phyloP scores from a whole-genome alignment of 2,797 vertebrate genomes.

The Characodon lateralis region DNA sequence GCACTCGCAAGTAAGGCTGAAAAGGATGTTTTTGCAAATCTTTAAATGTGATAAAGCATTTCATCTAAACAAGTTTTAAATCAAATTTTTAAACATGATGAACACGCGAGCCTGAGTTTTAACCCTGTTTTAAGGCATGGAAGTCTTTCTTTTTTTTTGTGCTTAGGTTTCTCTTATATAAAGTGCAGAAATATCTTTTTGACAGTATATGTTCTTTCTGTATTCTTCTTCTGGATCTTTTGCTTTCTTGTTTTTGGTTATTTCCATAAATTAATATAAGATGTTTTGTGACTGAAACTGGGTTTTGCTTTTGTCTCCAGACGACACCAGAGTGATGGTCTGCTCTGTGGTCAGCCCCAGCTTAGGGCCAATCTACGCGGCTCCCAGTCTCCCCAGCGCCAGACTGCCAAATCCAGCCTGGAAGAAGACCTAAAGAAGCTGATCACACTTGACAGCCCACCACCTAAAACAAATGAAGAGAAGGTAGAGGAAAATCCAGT shows the following conservation, averaged over 20 bases:
- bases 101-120: conserved; percentile 40
- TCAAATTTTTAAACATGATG: not conserved
- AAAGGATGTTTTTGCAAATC: conserved; percentile 1
- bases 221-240: not conserved
- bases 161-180: not conserved
- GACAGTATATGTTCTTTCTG: not conserved
- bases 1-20: conserved; percentile 91
- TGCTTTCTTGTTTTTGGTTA: not conserved
- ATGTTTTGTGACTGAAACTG: not conserved
- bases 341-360: conserved; percentile 87
- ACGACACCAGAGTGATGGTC: conserved; percentile 93
- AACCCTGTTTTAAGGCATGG: not conserved
- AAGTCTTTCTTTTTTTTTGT: too few species aligned
- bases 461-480: conserved; percentile 85
- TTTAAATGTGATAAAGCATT: conserved; percentile 19
- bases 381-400: conserved; percentile 90
- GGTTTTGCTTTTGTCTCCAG: conserved; percentile 64
- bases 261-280: not conserved
- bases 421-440: conserved; percentile 96
- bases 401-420: conserved; percentile 88
- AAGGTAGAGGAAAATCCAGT: conserved; percentile 82
- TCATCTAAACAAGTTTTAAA: not conserved
- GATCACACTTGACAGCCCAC: conserved; percentile 93
- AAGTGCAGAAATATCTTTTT: not conserved
- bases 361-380: conserved; percentile 91